A percentile compares a stretch with the other conserved stretches of the same genome.
Evolutionary conservation across 2,113 vertebrate species (phyloP).

Genomic region (Phocoena phocoena): DNA sequence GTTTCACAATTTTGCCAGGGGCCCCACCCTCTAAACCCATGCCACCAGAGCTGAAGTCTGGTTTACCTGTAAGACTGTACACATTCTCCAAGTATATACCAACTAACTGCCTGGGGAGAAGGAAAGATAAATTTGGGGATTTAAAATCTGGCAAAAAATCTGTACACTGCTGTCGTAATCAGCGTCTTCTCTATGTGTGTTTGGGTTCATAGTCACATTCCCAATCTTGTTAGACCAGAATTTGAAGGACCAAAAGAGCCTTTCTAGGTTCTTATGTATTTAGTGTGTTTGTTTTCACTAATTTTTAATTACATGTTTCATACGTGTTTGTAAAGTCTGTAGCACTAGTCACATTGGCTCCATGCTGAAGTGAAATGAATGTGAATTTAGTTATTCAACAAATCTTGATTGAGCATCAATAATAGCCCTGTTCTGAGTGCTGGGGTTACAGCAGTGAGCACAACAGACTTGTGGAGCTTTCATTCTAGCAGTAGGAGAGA

Average conservation of each 20-base stretch:
- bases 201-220: neutral
- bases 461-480: neutral
- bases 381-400: neutral
- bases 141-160: neutral
- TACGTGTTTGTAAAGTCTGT: neutral
- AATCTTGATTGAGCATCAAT: neutral
- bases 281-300: neutral
- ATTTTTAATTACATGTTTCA: slow-evolving; percentile 25
- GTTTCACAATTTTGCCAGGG: neutral
- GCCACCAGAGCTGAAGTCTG: neutral
- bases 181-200: neutral
- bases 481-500: neutral
- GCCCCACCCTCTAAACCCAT: neutral
- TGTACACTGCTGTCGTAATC: neutral
- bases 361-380: slow-evolving; percentile 35
- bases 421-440: neutral
- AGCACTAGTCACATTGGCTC: neutral
- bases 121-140: neutral
- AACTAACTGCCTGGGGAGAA: neutral
- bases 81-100: neutral
- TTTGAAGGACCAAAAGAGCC: neutral
- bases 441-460: neutral
- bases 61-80: neutral
- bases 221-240: neutral
- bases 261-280: neutral